Percentiles rank a stretch among this genome's conserved stretches.
Evolutionary conservation across 37 sponge, comb jelly and placozoan genomes (phyloP).

Genomic region (Spongilla lacustris): DNA sequence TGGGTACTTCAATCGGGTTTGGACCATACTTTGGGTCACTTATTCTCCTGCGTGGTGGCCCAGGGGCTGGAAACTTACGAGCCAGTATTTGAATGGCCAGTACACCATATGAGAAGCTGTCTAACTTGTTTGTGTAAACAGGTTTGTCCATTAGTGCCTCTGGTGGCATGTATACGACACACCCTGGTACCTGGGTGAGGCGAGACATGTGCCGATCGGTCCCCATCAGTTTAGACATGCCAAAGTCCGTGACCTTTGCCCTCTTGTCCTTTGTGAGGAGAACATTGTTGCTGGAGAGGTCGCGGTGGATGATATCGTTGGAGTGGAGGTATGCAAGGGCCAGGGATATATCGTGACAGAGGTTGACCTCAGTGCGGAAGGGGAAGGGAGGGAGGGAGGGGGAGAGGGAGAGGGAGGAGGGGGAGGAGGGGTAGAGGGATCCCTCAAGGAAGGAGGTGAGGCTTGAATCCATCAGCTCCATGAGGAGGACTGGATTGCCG

Average conservation of each 20-base stretch:
- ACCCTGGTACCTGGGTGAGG: conserved; percentile 37
- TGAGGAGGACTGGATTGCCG: conserved; percentile 24
- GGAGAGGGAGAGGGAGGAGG: conserved; percentile 9
- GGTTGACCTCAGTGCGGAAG: neutral
- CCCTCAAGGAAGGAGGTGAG: conserved; percentile 14
- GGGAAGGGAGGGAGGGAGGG: conserved; percentile 4
- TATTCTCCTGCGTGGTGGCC: neutral
- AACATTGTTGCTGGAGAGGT: conserved; percentile 35
- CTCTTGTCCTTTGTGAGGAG: neutral
- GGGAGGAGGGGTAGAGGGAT: neutral
- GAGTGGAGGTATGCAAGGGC: conserved; percentile 34
- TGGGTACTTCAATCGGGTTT: neutral
- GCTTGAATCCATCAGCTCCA: conserved; percentile 31
- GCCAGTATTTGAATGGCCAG: conserved; percentile 44
- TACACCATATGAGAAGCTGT: conserved; percentile 52
- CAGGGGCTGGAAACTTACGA: conserved; percentile 30
- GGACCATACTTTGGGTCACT: neutral
- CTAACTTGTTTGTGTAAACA: conserved; percentile 27
- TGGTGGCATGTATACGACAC: conserved; percentile 61
- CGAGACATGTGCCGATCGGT: neutral
- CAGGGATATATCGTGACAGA: conserved; percentile 13
- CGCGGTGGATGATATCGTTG: conserved; percentile 11
- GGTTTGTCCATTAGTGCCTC: conserved; percentile 22
- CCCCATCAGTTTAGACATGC: conserved; percentile 12
- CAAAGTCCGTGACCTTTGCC: conserved; percentile 42